A percentile compares a stretch with the other conserved stretches of the same genome.
phyloP scores from a whole-genome alignment of 2,888 invertebrate species.

The Amiota mariae region DNA sequence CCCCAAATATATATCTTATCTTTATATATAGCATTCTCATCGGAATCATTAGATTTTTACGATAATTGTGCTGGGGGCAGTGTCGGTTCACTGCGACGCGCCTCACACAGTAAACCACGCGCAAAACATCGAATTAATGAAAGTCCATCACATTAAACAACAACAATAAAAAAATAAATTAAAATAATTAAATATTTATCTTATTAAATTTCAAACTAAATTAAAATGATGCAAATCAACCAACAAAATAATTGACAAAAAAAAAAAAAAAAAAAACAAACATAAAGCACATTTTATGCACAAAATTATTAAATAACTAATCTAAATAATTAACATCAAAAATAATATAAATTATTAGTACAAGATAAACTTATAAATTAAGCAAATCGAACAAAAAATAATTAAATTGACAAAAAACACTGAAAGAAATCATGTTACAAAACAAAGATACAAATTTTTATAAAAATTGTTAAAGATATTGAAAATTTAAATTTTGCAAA shows the following conservation, averaged over 20 bases:
- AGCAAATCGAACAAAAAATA: background rate
- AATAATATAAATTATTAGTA: background rate
- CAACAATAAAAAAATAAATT: constrained; percentile 10
- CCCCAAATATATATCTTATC: constrained; percentile 25
- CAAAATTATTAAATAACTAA: background rate
- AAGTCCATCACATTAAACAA: constrained; percentile 72
- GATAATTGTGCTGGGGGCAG: constrained; percentile 73
- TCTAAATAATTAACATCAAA: background rate
- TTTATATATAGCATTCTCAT: constrained; percentile 71
- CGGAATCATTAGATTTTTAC: constrained; percentile 74
- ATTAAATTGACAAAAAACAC: background rate
- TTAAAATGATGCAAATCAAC: background rate
- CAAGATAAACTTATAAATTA: background rate
- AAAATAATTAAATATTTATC: constrained; percentile 31
- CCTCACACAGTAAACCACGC: constrained; percentile 74
- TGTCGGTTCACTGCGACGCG: constrained; percentile 73
- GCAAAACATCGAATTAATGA: constrained; percentile 73
- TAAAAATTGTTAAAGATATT: background rate
- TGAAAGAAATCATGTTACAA: background rate
- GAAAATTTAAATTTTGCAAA: too few relatives aligned
- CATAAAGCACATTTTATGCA: constrained; percentile 19
- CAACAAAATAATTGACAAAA: background rate
- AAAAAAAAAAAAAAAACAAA: background rate
- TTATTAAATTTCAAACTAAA: background rate
- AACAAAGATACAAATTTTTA: constrained; percentile 5